Evolutionary conservation across 2,797 vertebrate species (phyloP).

Genomic region (Molossus alvarezi): DNA sequence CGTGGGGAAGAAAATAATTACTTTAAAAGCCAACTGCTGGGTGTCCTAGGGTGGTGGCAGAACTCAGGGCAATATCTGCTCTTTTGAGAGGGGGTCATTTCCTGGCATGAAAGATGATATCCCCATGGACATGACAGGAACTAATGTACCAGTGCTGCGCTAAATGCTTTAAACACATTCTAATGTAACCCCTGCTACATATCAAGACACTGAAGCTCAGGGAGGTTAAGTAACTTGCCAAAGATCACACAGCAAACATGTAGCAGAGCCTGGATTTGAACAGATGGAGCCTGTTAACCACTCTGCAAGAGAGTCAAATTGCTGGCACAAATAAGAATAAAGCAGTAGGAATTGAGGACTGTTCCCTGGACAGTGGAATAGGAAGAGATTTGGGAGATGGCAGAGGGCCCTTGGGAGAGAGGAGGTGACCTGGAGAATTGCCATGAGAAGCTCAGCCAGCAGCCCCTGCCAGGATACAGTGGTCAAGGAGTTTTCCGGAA

Average conservation of each 20-base stretch:
- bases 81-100: not conserved
- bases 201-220: not conserved
- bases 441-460: not conserved
- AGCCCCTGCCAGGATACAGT: not conserved
- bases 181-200: not conserved
- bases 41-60: not conserved
- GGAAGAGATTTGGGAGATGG: not conserved
- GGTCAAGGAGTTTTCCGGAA: not conserved
- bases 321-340: not conserved
- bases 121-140: not conserved
- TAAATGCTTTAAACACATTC: constrained; percentile 29
- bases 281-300: not conserved
- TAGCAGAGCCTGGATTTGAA: constrained; percentile 2
- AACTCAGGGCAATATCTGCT: not conserved
- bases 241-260: not conserved
- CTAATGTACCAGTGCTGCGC: not conserved
- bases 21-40: not conserved
- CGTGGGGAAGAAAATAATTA: constrained; percentile 10
- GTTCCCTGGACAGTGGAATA: not conserved
- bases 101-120: not conserved
- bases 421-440: not conserved
- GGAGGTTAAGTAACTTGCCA: not conserved
- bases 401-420: constrained; percentile 19
- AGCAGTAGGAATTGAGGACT: not conserved
- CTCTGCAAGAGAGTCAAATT: not conserved